Base-by-base conservation (phyloP, 1,140 invertebrate genomes). In the Lordiphosa mommai region DNA sequence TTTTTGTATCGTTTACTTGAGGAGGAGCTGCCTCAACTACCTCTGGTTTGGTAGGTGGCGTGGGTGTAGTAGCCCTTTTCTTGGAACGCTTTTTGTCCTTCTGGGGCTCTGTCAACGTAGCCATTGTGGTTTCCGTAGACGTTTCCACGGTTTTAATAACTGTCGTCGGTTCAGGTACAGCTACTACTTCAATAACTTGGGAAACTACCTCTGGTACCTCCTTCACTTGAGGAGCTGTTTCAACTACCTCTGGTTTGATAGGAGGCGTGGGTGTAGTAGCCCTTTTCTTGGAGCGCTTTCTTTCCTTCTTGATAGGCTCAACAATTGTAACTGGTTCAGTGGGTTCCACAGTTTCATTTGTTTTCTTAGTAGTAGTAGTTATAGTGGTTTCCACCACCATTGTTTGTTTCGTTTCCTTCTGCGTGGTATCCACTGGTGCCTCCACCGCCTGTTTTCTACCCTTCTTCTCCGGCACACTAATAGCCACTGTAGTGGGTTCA, bases 361-460 rank as follows among this genome's bases (percentile, higher is more conserved):
- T 8, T 41, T 44, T 20, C 4, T 40, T 41, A 1, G 33, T 27
- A 14, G 44, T 44, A 23, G 20, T 23, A n/a, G n/a, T n/a, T n/a
- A n/a, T 5, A 68, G 43, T 33, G 37, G 29, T 58, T 23, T 59
- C 64, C 8, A 67, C 40, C n/a, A 51, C 40, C 10, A 51, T 34
- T 0, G 46, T 51, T 40, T 30, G 33, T 23, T 67, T 67, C n/a
- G 13, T 16, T 4, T 38, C 14, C 9, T 38, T 51, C 10, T 36
- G 37, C 2, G 20, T 5, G 12, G 20, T 17, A 5, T 8, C 46
- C 12, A 30, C n/a, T 13, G n/a, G n/a, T n/a, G n/a, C n/a, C n/a
- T 71, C 32, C 8, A 64, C 16, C 12, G 41, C 3, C 6, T 56
- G 40, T 27, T 49, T 70, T 30, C 37, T 61, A 0, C 80, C 61